Conservation (phyloP, 1,140 invertebrate species). For the Drosophila bifasciata region DNA sequence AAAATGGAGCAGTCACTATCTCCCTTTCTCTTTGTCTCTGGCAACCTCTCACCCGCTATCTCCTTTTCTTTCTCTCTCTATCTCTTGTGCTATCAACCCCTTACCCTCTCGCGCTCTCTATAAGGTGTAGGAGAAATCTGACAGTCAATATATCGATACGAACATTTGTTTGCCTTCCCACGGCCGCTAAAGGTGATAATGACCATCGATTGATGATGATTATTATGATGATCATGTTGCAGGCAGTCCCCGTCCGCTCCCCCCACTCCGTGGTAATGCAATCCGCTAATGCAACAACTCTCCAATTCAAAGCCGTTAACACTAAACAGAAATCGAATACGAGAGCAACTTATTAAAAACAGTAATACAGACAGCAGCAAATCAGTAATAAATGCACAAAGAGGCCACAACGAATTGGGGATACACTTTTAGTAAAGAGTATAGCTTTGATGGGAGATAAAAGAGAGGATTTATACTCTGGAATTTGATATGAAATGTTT, state of each 20-base stretch:
- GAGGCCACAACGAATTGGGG: background rate
- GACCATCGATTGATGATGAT: conserved; percentile 34
- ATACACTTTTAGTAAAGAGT: conserved; percentile 3
- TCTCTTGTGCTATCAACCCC: conserved; percentile 1
- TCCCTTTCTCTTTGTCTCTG: no score
- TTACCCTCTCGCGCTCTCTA: conserved; percentile 19
- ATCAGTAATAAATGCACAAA: conserved; percentile 53
- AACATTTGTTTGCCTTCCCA: conserved; percentile 65
- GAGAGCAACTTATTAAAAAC: conserved; percentile 50
- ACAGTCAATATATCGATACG: conserved; percentile 39
- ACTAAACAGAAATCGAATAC: conserved; percentile 70
- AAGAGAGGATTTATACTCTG: no score
- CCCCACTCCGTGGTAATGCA: conserved; percentile 49
- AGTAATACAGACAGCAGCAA: conserved; percentile 43
- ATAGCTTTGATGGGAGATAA: background rate
- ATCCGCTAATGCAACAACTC: conserved; percentile 66
- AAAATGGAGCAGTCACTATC: conserved; percentile 25
- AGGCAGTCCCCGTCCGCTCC: conserved; percentile 22
- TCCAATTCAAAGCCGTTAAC: conserved; percentile 56
- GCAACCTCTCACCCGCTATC: no score
- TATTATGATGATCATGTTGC: conserved; percentile 31
- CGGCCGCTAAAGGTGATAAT: conserved; percentile 45
- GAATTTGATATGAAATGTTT: no score
- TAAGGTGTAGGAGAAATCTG: conserved; percentile 45
- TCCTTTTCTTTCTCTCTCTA: conserved; percentile 18